Evolutionary conservation across 2,888 invertebrate species (phyloP), one percentile per base, ranked within the genome.

Genomic region (Nowickia ferox): DNA sequence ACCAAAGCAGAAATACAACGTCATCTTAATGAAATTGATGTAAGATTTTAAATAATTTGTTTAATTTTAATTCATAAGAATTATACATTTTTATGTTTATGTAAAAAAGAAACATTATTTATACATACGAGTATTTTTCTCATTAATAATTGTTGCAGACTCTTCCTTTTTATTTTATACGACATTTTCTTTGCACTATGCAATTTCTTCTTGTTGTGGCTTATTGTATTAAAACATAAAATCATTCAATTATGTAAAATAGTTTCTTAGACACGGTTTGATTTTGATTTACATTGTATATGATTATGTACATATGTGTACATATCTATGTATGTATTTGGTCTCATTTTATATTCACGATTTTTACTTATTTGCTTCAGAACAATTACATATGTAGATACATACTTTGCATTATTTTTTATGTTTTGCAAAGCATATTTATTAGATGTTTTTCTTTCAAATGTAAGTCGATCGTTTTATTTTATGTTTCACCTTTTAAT

Each of bases 1-100:
- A 92, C 94, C 83, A 94, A 94, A 89, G 90, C 92, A 8, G 94
- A 94, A 89, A 91, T 94, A 89, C 94, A 94, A 88, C 92, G 93
- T 82, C 94, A 94, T 90, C 92, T 94, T 87, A 93, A 94, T 88
- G 94, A 94, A 91, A 94, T 94, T 88, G 94, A 94, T 92, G 94
- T 94, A 92, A 93, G 93, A 90, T 92, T 91, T 89, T 93, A 90
- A 89, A 53, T 13, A 66, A 17, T n/a, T 44, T 22, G 38, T 71
- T 69, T 19, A 15, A 40, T 40, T 59, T 59, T n/a, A 59, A 9
- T 40, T 10, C n/a, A 40, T 40, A 38, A 57, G 57, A 57, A 22
- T 1, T 10, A 13, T 22, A 22, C 55, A 22, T 55, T 17, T 5
- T 55, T 55, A 13, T 19, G 1, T 13, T n/a, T 22, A 22, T 6